Base-by-base conservation (phyloP, 2,113 vertebrate species). In the Forbesichthys agassizii region DNA sequence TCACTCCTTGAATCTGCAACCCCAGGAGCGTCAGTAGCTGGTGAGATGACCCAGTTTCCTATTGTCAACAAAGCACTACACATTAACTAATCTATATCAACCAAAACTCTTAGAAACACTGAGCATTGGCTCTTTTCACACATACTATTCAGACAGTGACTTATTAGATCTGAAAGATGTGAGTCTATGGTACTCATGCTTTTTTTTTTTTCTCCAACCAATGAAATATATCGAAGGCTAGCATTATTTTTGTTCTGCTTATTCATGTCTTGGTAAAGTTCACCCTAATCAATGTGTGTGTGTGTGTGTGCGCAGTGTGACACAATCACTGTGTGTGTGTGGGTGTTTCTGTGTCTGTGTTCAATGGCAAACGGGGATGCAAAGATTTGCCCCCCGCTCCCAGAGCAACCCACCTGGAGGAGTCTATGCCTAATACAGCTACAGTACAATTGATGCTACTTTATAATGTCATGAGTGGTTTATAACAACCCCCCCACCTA, bases 31-130 rank as follows among this genome's bases (percentile, higher is more conserved):
- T 72, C 72, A 77, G 75, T 81, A 79, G 78, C 73, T 46, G 58
- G 71, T 78, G 85, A 84, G 73, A 72, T 71, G 78, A 83, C 82
- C 75, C 78, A 72, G 74, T 42, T 77, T 79, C 57, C 84, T 85
- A 85, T 79, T 67, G 77, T 87, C 70, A 80, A 81, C 82, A 68
- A 84, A 82, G 81, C 79, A 76, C 85, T 86, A 89, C 75, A 88
- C 84, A 79, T 73, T 63, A 63, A 89, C 80, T 90, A 89, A 77
- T 86, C 89, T 90, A 88, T 77, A 80, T 81, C 81, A 87, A 84
- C 77, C 70, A 78, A 84, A 77, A 87, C 73, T 73, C 68, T 77
- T 72, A 53, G 75, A 83, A 87, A 88, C 85, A 85, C 74, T 69
- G 75, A 53, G 62, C 48, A 51, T 20, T 73, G 69, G 71, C 78